Conservation (phyloP, 1,140 invertebrate genomes). For the Plectrocnemia conspersa region DNA sequence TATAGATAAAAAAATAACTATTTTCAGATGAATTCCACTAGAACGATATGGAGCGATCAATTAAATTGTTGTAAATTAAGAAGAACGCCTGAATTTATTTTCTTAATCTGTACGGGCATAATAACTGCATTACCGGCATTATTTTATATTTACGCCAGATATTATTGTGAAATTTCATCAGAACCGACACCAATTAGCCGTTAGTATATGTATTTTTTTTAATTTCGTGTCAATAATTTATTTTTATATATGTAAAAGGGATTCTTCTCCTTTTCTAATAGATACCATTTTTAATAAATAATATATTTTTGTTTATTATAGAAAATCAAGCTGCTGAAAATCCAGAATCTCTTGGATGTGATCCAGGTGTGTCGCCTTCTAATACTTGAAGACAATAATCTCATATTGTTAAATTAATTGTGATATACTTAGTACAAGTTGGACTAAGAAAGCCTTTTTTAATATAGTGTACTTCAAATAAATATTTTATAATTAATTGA, state of each 20-base stretch:
- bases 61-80: conserved; percentile 52
- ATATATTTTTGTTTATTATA: conserved; percentile 36
- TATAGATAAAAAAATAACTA: conserved; percentile 19
- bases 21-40: conserved; percentile 56
- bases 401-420: too few species aligned
- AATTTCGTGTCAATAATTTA: conserved; percentile 15
- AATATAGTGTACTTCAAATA: too few species aligned
- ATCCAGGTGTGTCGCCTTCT: background rate
- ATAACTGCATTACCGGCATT: conserved; percentile 49
- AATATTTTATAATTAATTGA: too few species aligned
- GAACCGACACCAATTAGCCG: conserved; percentile 32
- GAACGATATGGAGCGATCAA: conserved; percentile 52
- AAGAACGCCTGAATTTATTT: conserved; percentile 50
- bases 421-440: too few species aligned
- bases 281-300: conserved; percentile 4
- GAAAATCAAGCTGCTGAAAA: conserved; percentile 39
- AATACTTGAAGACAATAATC: too few species aligned
- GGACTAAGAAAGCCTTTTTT: too few species aligned
- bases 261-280: too few species aligned
- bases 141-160: conserved; percentile 50
- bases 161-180: conserved; percentile 37
- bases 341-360: conserved; percentile 21
- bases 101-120: conserved; percentile 48
- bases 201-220: conserved; percentile 36
- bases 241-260: too few species aligned